Evolutionary conservation across 37 sponge, comb jelly and placozoan genomes (phyloP).

Genomic region (Aphrocallistes beatrix): DNA sequence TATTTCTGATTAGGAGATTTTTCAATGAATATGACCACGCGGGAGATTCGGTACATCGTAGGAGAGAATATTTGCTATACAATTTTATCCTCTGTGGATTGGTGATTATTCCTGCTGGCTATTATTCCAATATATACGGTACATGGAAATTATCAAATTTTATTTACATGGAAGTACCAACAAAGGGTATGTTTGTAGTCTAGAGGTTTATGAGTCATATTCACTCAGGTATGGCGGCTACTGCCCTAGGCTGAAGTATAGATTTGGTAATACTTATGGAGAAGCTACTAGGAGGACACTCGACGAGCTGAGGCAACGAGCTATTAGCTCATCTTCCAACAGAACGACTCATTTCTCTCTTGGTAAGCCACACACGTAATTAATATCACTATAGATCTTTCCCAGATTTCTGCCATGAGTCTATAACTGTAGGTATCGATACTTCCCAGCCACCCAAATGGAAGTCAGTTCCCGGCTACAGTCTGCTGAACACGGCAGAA

Average conservation of each 20-base stretch:
- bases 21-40: too few relatives aligned
- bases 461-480: background rate
- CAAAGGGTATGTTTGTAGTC: too few relatives aligned
- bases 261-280: background rate
- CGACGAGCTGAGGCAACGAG: background rate
- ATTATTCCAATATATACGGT: too few relatives aligned
- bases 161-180: too few relatives aligned
- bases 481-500: background rate
- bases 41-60: too few relatives aligned
- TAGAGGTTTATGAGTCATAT: too few relatives aligned
- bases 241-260: background rate
- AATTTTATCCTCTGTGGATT: too few relatives aligned
- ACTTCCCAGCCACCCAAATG: background rate
- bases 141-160: too few relatives aligned
- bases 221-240: background rate
- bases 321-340: background rate
- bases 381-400: background rate
- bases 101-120: too few relatives aligned
- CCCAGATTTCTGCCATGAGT: background rate
- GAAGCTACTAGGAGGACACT: background rate
- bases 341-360: constrained; percentile 7
- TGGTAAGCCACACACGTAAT: background rate
- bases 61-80: too few relatives aligned
- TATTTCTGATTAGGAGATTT: too few relatives aligned
- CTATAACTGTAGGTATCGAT: background rate